phyloP scores from a whole-genome alignment of 2,888 invertebrate genomes.

The Hypolimnas misippus region DNA sequence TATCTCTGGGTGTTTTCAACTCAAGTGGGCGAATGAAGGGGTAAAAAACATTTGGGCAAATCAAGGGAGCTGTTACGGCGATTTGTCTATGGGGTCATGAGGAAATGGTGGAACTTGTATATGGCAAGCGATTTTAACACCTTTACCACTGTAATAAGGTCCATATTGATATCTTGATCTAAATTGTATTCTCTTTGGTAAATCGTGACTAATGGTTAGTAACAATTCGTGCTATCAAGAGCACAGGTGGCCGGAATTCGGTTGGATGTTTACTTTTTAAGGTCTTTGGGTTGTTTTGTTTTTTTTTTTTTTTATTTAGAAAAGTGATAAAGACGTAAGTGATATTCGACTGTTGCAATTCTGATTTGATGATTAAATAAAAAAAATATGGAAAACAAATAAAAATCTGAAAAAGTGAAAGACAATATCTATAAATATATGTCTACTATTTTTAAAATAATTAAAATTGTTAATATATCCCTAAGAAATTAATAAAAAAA shows the following conservation, averaged over 20 bases:
- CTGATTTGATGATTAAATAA: no score
- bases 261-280: not conserved
- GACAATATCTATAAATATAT: no score
- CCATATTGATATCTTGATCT: not conserved
- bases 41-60: constrained; percentile 28
- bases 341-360: no score
- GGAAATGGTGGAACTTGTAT: constrained; percentile 1
- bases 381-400: no score
- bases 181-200: constrained; percentile 14
- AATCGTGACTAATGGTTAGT: constrained; percentile 25
- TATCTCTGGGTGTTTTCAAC: constrained; percentile 24
- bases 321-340: not conserved
- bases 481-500: no score
- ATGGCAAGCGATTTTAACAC: not conserved
- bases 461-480: no score
- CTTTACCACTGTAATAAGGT: not conserved
- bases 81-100: constrained; percentile 26
- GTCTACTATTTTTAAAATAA: no score
- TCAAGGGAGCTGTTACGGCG: constrained; percentile 26
- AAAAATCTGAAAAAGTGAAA: no score
- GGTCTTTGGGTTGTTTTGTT: not conserved
- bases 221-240: constrained; percentile 20
- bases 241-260: not conserved
- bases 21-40: constrained; percentile 24
- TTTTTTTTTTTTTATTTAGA: not conserved